phyloP scores from a whole-genome alignment of 2,888 invertebrate species.

The Drosophila anomalipes region DNA sequence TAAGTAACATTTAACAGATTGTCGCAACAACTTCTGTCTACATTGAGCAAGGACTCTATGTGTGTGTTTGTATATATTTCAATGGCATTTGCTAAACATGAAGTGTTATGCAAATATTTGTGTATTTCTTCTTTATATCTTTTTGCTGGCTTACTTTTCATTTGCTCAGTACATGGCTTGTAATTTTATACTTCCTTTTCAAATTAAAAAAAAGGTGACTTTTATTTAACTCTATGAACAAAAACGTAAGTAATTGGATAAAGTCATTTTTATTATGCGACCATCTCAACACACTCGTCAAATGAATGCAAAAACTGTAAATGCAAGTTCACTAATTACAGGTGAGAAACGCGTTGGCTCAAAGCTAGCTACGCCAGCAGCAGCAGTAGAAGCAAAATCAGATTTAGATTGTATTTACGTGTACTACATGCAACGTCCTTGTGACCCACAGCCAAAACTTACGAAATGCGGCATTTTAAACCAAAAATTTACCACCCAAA shows the following conservation, averaged over 20 bases:
- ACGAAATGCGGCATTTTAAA: slow-evolving; percentile 34
- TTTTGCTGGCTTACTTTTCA: slow-evolving; percentile 39
- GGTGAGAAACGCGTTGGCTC: slow-evolving; percentile 42
- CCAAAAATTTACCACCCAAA: slow-evolving; percentile 29
- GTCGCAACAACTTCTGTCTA: slow-evolving; percentile 40
- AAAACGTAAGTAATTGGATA: not conserved
- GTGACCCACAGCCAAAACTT: slow-evolving; percentile 60
- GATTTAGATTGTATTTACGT: slow-evolving; percentile 63
- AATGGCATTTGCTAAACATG: slow-evolving; percentile 70
- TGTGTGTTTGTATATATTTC: slow-evolving; percentile 35
- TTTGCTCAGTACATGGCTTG: slow-evolving; percentile 34
- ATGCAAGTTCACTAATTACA: slow-evolving; percentile 68
- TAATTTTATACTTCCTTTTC: slow-evolving; percentile 44
- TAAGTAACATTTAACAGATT: slow-evolving; percentile 69
- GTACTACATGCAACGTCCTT: slow-evolving; percentile 58
- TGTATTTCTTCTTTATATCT: slow-evolving; percentile 41
- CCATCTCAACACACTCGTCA: not conserved
- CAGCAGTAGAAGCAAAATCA: slow-evolving; percentile 18
- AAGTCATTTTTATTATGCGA: not conserved
- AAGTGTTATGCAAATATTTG: slow-evolving; percentile 79
- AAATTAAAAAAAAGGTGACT: not conserved
- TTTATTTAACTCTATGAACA: not conserved
- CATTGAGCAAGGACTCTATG: slow-evolving; percentile 36
- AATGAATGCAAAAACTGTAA: slow-evolving; percentile 9
- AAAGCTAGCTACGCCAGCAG: slow-evolving; percentile 16